Percentiles rank a stretch among this genome's conserved stretches.
Conservation (phyloP, 2,113 vertebrate species). For the Corythornis cristatus region DNA sequence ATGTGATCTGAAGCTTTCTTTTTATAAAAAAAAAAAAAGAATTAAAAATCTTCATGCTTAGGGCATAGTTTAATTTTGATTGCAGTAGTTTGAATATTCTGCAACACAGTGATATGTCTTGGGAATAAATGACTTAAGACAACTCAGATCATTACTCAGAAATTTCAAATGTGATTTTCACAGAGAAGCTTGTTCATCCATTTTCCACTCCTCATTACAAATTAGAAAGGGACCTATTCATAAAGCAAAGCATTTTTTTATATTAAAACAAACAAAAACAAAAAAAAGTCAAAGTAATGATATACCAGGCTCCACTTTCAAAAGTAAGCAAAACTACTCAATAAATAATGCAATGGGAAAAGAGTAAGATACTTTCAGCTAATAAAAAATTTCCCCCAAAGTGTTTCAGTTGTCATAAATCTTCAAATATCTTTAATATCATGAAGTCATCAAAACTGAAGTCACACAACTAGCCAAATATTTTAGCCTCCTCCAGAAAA, state of each 20-base stretch:
- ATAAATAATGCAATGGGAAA: background rate
- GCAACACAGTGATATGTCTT: conserved; percentile 21
- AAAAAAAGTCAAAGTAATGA: background rate
- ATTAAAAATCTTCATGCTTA: background rate
- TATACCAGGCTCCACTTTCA: background rate
- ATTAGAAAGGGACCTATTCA: background rate
- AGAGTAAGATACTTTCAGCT: background rate
- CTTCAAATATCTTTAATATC: background rate
- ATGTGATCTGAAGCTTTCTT: background rate
- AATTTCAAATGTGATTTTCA: conserved; percentile 25
- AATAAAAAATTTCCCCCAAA: background rate
- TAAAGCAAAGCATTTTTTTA: conserved; percentile 1
- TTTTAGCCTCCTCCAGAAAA: background rate
- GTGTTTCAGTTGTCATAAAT: background rate
- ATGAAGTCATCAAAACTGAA: background rate
- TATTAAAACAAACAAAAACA: background rate
- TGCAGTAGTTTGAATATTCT: background rate
- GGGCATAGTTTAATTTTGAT: conserved; percentile 16
- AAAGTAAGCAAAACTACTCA: background rate
- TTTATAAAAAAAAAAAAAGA: background rate
- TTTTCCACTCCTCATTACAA: conserved; percentile 42
- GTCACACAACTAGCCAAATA: background rate
- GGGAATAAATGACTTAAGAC: conserved; percentile 22
- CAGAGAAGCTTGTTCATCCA: background rate
- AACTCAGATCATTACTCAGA: background rate